A percentile compares a stretch with the other conserved stretches of the same genome.
phyloP scores from a whole-genome alignment of 2,888 invertebrate genomes.

The Volucella inflata region DNA sequence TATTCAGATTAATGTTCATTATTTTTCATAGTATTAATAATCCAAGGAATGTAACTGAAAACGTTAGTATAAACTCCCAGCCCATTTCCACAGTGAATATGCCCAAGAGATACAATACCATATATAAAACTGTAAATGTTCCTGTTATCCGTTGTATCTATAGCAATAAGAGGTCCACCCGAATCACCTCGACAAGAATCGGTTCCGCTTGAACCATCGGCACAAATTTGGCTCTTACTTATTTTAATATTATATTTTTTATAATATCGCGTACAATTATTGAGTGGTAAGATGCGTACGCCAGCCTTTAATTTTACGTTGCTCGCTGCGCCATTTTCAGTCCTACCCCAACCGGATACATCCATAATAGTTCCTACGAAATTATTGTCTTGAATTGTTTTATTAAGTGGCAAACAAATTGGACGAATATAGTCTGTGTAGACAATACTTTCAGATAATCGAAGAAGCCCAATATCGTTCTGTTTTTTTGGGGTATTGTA shows the following conservation, averaged over 20 bases:
- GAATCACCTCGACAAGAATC: slow-evolving; percentile 87
- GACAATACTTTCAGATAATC: slow-evolving; percentile 85
- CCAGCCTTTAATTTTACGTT: slow-evolving; percentile 85
- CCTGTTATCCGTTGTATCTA: slow-evolving; percentile 80
- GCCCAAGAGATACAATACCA: slow-evolving; percentile 86
- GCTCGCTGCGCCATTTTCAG: slow-evolving; percentile 83
- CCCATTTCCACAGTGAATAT: slow-evolving; percentile 85
- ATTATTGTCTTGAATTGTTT: slow-evolving; percentile 77
- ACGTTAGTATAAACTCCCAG: neutral
- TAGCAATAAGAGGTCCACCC: slow-evolving; percentile 86
- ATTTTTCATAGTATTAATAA: neutral
- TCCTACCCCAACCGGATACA: slow-evolving; percentile 88
- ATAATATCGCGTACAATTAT: slow-evolving; percentile 85
- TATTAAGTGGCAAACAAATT: slow-evolving; percentile 85
- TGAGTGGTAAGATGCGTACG: slow-evolving; percentile 84
- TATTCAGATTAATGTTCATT: no score
- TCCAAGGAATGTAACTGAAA: neutral
- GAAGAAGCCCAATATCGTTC: slow-evolving; percentile 90
- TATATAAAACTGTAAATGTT: neutral
- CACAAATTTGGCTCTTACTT: slow-evolving; percentile 85
- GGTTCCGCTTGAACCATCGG: slow-evolving; percentile 85
- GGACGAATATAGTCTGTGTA: slow-evolving; percentile 87
- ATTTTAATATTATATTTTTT: slow-evolving; percentile 83
- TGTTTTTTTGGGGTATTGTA: slow-evolving; percentile 87
- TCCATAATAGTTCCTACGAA: slow-evolving; percentile 84